Evolutionary conservation across 2,888 invertebrate genomes (phyloP).

Genomic region (Stenodema calcarata): DNA sequence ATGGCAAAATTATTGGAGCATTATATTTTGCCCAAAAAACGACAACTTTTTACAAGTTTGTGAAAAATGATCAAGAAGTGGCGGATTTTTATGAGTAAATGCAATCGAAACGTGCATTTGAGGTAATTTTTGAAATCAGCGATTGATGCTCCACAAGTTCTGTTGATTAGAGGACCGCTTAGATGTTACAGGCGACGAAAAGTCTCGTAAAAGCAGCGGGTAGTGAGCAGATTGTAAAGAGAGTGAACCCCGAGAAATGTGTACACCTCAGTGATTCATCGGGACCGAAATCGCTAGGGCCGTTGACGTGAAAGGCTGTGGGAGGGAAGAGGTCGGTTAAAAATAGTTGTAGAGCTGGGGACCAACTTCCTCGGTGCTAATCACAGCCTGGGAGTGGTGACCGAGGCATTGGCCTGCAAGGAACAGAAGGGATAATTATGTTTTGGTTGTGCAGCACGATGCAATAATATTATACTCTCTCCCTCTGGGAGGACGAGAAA

Average conservation of each 20-base stretch:
- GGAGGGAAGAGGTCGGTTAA: neutral
- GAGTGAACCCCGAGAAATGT: neutral
- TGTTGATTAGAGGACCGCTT: no score
- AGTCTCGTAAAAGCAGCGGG: neutral
- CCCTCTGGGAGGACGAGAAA: no score
- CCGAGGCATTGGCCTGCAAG: slow-evolving; percentile 20
- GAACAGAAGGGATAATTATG: neutral
- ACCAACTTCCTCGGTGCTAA: slow-evolving; percentile 28
- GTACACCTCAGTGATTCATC: neutral
- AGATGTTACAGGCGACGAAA: no score
- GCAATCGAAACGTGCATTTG: no score
- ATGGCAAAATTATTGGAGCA: no score
- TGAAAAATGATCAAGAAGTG: no score
- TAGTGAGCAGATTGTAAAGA: neutral
- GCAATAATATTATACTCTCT: neutral
- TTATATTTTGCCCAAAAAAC: no score
- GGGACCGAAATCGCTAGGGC: neutral
- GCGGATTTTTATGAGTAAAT: no score
- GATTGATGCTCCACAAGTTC: no score
- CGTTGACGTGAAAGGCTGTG: neutral
- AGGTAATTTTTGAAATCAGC: no score
- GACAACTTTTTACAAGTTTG: no score
- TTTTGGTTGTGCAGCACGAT: neutral
- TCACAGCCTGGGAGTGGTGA: neutral
- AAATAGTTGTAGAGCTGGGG: slow-evolving; percentile 11